Conservation (phyloP, 2,888 invertebrate genomes). For the Heliconius ismenius region DNA sequence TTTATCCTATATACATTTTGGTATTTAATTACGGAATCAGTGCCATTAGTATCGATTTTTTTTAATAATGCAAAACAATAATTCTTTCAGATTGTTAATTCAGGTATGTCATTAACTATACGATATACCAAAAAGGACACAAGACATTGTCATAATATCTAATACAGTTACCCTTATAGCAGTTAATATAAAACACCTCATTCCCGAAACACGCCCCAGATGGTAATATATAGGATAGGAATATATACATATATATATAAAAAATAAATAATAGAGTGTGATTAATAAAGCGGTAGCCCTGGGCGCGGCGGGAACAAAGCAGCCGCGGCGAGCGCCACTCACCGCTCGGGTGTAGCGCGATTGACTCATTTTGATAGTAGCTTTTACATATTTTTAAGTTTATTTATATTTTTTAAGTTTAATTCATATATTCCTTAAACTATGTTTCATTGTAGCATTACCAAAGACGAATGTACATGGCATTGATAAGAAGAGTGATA, state of each 20-base stretch:
- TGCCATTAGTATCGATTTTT: too few relatives aligned
- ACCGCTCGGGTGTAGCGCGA: constrained; percentile 55
- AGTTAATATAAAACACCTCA: constrained; percentile 13
- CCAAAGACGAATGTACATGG: background rate
- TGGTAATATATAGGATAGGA: constrained; percentile 25
- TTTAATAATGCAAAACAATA: too few relatives aligned
- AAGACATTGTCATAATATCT: background rate
- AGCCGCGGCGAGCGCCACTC: constrained; percentile 74
- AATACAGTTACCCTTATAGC: background rate
- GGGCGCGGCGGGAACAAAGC: constrained; percentile 75
- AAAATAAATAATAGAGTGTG: constrained; percentile 46
- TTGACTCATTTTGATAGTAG: constrained; percentile 51
- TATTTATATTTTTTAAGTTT: too few relatives aligned
- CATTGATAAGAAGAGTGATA: background rate
- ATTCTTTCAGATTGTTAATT: background rate
- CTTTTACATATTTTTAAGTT: background rate
- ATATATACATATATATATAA: constrained; percentile 29
- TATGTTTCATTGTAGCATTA: background rate
- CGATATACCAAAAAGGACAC: background rate
- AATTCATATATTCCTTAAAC: too few relatives aligned
- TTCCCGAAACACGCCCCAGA: constrained; percentile 13
- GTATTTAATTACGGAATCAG: too few relatives aligned
- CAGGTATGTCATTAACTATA: background rate
- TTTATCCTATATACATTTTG: too few relatives aligned
- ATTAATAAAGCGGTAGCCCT: constrained; percentile 59